Conservation (phyloP, 2,797 vertebrate species). For the Sphenodon punctatus region DNA sequence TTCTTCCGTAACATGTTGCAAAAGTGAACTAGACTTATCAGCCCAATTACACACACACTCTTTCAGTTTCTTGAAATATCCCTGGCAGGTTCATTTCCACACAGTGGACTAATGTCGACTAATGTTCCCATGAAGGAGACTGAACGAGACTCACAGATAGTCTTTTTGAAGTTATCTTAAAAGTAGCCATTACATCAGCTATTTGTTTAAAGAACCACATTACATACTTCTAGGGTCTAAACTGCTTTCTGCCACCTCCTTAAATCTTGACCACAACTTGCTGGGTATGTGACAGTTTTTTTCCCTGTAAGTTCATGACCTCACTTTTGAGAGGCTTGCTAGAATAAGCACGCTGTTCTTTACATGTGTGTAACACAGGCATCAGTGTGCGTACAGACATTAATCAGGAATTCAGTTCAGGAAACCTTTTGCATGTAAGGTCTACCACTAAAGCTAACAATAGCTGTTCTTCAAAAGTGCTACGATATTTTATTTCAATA, state of each 20-base stretch:
- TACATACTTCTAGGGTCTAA: neutral
- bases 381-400: neutral
- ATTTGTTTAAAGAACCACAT: neutral
- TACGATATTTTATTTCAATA: neutral
- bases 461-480: too few relatives aligned
- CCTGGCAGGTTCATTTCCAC: neutral
- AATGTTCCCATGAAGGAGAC: rapidly evolving
- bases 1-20: neutral
- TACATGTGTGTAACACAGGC: neutral
- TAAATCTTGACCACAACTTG: neutral
- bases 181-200: neutral
- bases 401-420: neutral
- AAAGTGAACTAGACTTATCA: neutral
- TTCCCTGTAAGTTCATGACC: neutral
- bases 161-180: neutral
- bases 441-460: neutral
- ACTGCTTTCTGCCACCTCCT: neutral
- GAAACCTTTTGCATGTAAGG: neutral
- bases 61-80: neutral
- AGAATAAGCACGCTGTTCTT: neutral
- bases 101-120: neutral
- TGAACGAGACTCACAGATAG: neutral
- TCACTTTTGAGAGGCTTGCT: neutral
- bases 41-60: neutral
- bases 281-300: neutral